These are phyloP conservation scores for Meleagris gallopavo DNA, from an alignment of 2,113 vertebrate genomes.

Conservation along the genomic window DNA sequence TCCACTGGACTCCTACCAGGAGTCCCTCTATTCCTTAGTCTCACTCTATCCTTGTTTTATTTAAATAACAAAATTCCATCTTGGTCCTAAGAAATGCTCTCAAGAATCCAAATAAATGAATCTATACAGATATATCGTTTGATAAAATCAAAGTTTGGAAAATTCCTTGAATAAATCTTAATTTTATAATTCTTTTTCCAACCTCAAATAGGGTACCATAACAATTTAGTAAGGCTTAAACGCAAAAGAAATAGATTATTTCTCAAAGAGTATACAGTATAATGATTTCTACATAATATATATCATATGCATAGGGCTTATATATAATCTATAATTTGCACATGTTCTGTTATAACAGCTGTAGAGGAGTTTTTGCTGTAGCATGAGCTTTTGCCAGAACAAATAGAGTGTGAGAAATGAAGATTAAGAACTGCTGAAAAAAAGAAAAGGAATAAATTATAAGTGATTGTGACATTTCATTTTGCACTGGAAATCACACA, in stretches of 20 bases:
- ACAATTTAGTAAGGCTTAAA: not conserved
- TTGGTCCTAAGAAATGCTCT: not conserved
- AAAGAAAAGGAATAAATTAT: not conserved
- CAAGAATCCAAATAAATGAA: not conserved
- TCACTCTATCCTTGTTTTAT: not conserved
- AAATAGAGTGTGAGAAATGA: rapidly evolving
- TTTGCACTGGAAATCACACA: not conserved
- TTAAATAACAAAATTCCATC: not conserved
- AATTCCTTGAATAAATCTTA: not conserved
- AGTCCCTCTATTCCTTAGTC: not conserved
- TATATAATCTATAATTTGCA: not conserved
- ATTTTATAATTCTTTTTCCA: not conserved
- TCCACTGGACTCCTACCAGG: too few relatives aligned
- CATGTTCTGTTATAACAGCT: not conserved
- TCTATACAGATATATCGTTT: not conserved
- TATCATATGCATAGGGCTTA: not conserved
- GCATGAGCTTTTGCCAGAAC: not conserved
- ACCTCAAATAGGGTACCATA: not conserved
- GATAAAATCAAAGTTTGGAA: not conserved
- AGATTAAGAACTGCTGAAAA: not conserved
- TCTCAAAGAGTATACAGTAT: not conserved
- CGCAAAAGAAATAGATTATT: not conserved
- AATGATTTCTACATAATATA: not conserved
- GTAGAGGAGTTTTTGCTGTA: not conserved
- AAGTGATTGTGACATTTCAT: not conserved